Base-by-base conservation (phyloP, 2,113 vertebrate species). In the Ailurus styani region DNA sequence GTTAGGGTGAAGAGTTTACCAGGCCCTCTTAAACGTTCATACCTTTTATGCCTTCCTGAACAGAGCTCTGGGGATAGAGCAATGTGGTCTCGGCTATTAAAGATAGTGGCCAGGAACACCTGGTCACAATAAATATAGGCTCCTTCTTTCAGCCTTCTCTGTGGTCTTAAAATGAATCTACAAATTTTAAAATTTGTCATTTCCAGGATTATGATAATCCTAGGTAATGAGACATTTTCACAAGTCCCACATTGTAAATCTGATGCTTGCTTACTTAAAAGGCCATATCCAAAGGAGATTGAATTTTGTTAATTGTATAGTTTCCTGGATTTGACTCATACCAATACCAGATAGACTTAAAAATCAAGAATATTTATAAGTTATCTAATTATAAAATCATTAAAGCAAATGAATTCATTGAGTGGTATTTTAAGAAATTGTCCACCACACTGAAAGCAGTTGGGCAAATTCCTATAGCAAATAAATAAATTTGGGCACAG, bases 21-120 rank as follows among this genome's bases (percentile, higher is more conserved):
- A 97, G 97, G 96, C 90, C 72, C 87, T 96, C 87, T 96, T 97
- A 96, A 98, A 97, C 40, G 70, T 96, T 97, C 96, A 90, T 97
- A 93, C 98, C 95, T 98, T 97, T 96, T 98, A 97, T 98, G 98
- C 98, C 97, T 98, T 98, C 97, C 98, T 98, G 85, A 97, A 91
- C 85, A 82, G 97, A 96, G 91, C 95, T 98, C 97, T 98, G 72
- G 96, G 97, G 95, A 97, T 75, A 96, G 72, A 98, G 78, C 90
- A 95, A 97, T 98, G 97, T 97, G 97, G 97, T 98, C 97, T 73
- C 31, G 34, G 91, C 91, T 95, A 55, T 96, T 97, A 96, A 21
- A 18, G 96, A 87, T 82, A 97, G 97, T 95, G 25, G 37, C 84
- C 64, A 93, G 86, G 79, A 96, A 97, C 97, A 98, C 87, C 94